These are phyloP conservation scores for Callorhinus ursinus DNA, from an alignment of 2,113 vertebrate species.

Conservation along the genomic window DNA sequence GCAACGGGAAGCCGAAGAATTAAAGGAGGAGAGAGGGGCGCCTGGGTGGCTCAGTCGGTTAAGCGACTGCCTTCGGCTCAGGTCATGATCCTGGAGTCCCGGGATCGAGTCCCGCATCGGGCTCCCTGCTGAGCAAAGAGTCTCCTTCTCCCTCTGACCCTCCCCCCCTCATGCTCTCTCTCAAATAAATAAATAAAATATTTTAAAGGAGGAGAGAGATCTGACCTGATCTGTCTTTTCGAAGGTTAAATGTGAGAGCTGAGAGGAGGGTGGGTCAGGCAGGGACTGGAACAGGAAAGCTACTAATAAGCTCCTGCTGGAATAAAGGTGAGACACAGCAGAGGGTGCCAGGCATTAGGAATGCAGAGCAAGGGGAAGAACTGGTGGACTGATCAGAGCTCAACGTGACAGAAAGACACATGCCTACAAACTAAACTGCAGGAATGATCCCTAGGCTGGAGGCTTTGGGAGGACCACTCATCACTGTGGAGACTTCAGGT, in stretches of 20 bases:
- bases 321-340: neutral
- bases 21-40: neutral
- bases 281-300: neutral
- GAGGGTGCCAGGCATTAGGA: neutral
- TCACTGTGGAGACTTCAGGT: neutral
- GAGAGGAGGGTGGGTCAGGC: neutral
- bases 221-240: neutral
- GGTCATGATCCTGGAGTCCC: no score
- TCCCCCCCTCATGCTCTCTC: no score
- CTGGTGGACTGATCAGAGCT: no score
- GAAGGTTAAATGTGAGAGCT: conserved; percentile 6
- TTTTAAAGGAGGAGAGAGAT: neutral
- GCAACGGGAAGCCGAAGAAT: neutral
- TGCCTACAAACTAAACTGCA: neutral
- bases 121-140: no score
- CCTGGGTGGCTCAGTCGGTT: no score
- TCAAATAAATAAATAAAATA: no score
- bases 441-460: neutral
- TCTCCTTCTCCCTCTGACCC: no score
- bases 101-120: no score
- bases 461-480: neutral
- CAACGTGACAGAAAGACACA: neutral
- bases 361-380: neutral
- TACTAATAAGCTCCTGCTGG: neutral
- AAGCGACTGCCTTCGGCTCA: no score